Evolutionary conservation across 2,888 invertebrate genomes (phyloP).

Genomic region (Heterodera filipjevi): DNA sequence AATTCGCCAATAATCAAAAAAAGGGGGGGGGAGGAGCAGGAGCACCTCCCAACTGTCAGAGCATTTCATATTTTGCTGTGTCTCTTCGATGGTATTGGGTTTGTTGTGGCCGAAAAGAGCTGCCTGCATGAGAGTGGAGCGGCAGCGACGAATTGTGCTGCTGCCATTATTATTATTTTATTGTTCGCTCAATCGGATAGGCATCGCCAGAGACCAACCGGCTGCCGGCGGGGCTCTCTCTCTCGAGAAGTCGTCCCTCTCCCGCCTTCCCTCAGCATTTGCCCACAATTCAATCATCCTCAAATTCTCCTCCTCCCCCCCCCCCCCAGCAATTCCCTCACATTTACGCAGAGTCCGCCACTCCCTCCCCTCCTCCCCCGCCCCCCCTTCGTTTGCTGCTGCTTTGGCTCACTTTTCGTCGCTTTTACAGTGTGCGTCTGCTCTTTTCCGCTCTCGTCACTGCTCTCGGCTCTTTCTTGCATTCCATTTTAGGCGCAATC

Average conservation of each 20-base stretch:
- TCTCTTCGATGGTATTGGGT: not conserved
- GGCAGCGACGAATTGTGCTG: conserved; percentile 3
- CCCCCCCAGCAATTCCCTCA: not conserved
- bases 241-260: not conserved
- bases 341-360: conserved; percentile 4
- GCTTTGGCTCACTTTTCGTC: conserved; percentile 9
- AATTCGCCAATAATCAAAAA: not conserved
- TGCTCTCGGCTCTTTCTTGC: conserved; percentile 12
- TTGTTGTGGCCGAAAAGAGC: conserved; percentile 6
- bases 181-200: conserved; percentile 6
- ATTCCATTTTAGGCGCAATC: conserved; percentile 12
- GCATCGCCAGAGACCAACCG: conserved; percentile 6
- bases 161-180: not conserved
- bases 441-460: conserved; percentile 7
- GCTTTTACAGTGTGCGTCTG: conserved; percentile 12
- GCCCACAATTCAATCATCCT: not conserved
- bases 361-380: not conserved
- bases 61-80: not conserved
- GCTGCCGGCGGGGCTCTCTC: conserved; percentile 1
- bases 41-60: not conserved
- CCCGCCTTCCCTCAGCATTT: not conserved
- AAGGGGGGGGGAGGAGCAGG: not conserved
- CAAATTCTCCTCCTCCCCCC: not conserved
- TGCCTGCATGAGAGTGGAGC: not conserved
- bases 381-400: not conserved